Evolutionary conservation across 2,797 vertebrate species (phyloP).

Genomic region (Urocyon cinereoargenteus): DNA sequence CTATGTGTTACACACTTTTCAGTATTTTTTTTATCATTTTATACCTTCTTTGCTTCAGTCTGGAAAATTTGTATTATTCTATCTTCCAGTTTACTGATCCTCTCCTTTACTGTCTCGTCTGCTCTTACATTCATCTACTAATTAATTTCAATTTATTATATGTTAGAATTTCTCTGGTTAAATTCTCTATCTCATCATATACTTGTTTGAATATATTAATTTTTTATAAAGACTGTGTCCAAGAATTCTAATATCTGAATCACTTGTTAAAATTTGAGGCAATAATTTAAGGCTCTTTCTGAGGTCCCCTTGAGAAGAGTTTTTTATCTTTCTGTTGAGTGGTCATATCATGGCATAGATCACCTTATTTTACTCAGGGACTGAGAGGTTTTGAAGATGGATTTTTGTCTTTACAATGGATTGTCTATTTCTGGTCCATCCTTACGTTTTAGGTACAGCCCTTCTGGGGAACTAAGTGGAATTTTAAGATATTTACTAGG

Average conservation of each 20-base stretch:
- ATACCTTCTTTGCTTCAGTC: neutral
- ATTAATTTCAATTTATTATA: neutral
- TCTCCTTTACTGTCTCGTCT: neutral
- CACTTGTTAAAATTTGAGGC: neutral
- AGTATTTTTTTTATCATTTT: neutral
- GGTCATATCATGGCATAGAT: neutral
- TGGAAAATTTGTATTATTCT: neutral
- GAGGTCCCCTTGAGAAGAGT: neutral
- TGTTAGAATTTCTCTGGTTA: constrained; percentile 9
- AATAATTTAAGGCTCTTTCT: neutral
- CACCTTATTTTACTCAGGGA: neutral
- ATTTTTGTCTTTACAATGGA: neutral
- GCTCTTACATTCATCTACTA: neutral
- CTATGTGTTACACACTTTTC: neutral
- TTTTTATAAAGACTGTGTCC: neutral
- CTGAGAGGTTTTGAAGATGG: neutral
- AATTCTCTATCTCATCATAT: neutral
- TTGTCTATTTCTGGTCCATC: neutral
- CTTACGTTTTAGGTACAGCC: neutral
- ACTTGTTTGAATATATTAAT: neutral
- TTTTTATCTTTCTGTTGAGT: neutral
- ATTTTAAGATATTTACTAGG: neutral
- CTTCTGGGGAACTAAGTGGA: neutral
- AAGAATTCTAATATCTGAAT: neutral
- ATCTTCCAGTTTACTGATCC: neutral